phyloP scores from a whole-genome alignment of 2,888 invertebrate genomes.

The Tinea trinotella region DNA sequence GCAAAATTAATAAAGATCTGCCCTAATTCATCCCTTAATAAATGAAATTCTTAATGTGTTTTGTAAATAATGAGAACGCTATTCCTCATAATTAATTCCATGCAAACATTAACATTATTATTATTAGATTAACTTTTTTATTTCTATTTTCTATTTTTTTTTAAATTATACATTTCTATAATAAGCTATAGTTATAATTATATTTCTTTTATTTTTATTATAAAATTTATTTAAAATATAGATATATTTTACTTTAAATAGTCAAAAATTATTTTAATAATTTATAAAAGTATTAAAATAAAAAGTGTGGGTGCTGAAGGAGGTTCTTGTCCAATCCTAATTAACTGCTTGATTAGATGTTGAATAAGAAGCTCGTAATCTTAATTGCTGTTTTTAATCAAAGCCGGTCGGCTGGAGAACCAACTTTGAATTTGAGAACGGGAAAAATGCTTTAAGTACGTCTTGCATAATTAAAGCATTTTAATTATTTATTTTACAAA shows the following conservation, averaged over 20 bases:
- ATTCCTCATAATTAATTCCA: conserved; percentile 3
- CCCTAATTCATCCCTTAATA: conserved; percentile 45
- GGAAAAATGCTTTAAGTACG: background rate
- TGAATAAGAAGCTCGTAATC: conserved; percentile 60
- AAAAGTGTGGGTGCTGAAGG: conserved; percentile 4
- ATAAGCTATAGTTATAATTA: no score
- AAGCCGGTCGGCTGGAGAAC: conserved; percentile 29
- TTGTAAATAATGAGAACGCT: background rate
- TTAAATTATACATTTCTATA: no score
- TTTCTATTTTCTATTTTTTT: no score
- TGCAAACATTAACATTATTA: no score
- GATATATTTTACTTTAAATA: no score
- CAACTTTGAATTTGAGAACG: conserved; percentile 10
- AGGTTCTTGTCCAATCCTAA: conserved; percentile 39
- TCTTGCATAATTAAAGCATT: background rate
- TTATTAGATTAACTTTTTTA: no score
- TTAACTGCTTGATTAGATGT: conserved; percentile 61
- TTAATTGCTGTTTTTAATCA: conserved; percentile 65
- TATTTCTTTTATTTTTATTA: no score
- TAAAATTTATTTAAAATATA: no score
- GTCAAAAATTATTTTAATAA: no score
- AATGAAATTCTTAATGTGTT: conserved; percentile 33
- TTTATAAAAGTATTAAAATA: conserved; percentile 20
- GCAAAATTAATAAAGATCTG: conserved; percentile 52
- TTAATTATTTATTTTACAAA: background rate